Evolutionary conservation across 2,888 invertebrate genomes (phyloP).

Genomic region (Watsonalla cultraria): DNA sequence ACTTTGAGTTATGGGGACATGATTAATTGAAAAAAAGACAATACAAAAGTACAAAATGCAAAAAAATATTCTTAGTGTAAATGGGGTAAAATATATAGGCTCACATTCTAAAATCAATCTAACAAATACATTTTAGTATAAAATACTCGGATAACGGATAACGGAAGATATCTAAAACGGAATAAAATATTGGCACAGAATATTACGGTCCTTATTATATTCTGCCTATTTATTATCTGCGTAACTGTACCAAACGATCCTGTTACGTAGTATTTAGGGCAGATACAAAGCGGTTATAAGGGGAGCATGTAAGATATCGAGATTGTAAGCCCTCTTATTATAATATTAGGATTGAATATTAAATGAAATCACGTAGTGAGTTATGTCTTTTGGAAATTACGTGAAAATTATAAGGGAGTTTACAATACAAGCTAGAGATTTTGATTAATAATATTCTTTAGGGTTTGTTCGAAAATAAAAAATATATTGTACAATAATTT

Average conservation of each 20-base stretch:
- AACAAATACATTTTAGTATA: too few species aligned
- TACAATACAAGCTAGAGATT: neutral
- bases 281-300: slow-evolving; percentile 31
- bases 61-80: too few species aligned
- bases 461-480: too few species aligned
- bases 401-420: neutral
- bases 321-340: slow-evolving; percentile 11
- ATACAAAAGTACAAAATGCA: too few species aligned
- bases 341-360: neutral
- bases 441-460: neutral
- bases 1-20: too few species aligned
- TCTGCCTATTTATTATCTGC: slow-evolving; percentile 26
- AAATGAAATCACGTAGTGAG: neutral
- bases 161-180: slow-evolving; percentile 4
- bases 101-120: neutral
- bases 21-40: too few species aligned
- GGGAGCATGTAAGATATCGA: slow-evolving; percentile 39
- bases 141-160: too few species aligned
- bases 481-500: too few species aligned
- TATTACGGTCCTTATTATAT: slow-evolving; percentile 27
- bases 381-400: neutral
- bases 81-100: too few species aligned
- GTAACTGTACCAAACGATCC: slow-evolving; percentile 24
- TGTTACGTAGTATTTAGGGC: slow-evolving; percentile 35
- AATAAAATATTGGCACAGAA: slow-evolving; percentile 19